Base-by-base conservation (phyloP, 1,140 invertebrate species). In the Drosophila pseudoananassae region DNA sequence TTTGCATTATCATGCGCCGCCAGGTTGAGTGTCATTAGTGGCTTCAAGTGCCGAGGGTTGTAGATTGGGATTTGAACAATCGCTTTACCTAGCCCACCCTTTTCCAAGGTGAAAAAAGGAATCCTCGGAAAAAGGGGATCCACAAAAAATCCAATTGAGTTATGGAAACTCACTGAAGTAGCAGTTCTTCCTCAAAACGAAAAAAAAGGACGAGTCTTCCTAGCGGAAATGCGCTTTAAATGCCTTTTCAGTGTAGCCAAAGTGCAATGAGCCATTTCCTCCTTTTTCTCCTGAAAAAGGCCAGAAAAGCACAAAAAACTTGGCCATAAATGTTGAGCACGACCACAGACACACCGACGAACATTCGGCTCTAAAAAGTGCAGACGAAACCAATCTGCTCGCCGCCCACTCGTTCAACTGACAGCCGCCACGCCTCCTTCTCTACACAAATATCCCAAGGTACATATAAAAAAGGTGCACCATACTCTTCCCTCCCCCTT, bases 261-360 rank as follows among this genome's bases (percentile, higher is more conserved):
- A 90, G 83, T 90, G 82, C 85, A 90, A 89, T 90, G 84, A 85
- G 84, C 80, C 84, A 89, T 85, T 90, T 89, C 75, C 75, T 56
- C 31, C 33, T 45, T 31, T 56, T 66, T 15, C 60, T 61, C 36
- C 52, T 56, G 17, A n/a, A n/a, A n/a, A n/a, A n/a, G n/a, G 36
- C 14, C 50, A 20, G 50, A 43, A 8, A 9, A 20, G 50, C 17
- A 27, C 47, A 59, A 73, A 78, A 58, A 55, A 76, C 82, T 78
- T 68, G 63, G 55, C 53, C 78, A 79, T 82, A 88, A 87, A 87
- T 88, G 83, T 88, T 88, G 73, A 88, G 83, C 83, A 88, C 75
- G 61, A 77, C 83, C 83, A 88, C 83, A 88, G 83, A 83, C 83
- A 88, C 60, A 36, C 77, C 71, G 36, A 70, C 15, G 43, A 69